Conservation (phyloP, 2,113 vertebrate genomes). For the Mohoua ochrocephala region DNA sequence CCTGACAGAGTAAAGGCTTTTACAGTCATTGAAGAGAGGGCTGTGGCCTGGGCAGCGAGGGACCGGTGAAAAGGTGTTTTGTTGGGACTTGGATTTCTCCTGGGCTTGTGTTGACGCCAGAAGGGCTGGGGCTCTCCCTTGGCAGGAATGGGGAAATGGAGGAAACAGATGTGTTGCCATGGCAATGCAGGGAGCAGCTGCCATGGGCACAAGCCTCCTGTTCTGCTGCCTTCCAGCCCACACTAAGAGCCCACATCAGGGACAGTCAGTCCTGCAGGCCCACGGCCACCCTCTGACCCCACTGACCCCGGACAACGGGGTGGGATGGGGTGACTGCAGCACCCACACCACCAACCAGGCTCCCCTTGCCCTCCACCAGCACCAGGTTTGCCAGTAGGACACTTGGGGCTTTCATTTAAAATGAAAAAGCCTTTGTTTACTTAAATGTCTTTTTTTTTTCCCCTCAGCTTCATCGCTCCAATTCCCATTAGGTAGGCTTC, state of each 20-base stretch:
- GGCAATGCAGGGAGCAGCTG: background rate
- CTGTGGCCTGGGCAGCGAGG: background rate
- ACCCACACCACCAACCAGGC: background rate
- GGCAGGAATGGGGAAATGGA: background rate
- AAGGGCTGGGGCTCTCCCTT: background rate
- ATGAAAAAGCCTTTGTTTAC: background rate
- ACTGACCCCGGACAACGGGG: accelerated
- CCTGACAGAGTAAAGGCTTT: background rate
- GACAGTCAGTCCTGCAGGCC: background rate
- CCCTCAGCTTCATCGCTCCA: background rate
- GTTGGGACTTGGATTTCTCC: background rate
- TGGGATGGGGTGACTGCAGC: background rate
- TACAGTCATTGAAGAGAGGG: background rate
- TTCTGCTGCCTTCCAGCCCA: background rate
- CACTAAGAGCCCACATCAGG: background rate
- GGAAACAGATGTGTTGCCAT: slow-evolving; percentile 23
- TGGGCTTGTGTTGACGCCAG: background rate
- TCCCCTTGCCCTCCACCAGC: background rate
- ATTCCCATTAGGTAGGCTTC: background rate
- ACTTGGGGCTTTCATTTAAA: background rate
- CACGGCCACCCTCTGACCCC: background rate
- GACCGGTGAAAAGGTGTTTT: background rate
- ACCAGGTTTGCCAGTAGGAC: background rate
- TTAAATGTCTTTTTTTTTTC: background rate
- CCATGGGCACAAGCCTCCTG: background rate